Percentiles rank a stretch among this genome's conserved stretches.
These are phyloP conservation scores for Lucilia cuprina DNA, from an alignment of 1,140 invertebrate species.

Conservation along the genomic window DNA sequence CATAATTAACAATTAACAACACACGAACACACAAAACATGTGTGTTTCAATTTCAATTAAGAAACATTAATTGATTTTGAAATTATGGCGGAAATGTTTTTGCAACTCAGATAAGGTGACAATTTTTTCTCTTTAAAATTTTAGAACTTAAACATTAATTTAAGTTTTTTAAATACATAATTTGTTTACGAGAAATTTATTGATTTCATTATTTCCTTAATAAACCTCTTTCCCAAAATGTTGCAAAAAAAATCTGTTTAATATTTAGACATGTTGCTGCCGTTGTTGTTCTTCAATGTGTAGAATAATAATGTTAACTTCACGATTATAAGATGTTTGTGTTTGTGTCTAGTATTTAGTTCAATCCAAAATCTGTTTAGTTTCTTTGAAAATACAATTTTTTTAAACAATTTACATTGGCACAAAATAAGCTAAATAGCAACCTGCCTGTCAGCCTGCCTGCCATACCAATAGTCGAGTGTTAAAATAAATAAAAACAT, in stretches of 20 bases:
- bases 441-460: neutral
- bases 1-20: neutral
- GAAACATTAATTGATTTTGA: too few species aligned
- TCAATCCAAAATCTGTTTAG: neutral
- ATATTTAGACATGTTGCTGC: neutral
- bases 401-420: neutral
- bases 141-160: too few species aligned
- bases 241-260: too few species aligned
- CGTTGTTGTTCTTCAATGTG: neutral
- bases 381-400: neutral
- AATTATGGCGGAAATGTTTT: too few species aligned
- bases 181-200: too few species aligned
- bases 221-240: too few species aligned
- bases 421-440: neutral
- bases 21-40: neutral
- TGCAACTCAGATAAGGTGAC: too few species aligned
- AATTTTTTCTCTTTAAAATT: too few species aligned
- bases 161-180: too few species aligned
- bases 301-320: neutral
- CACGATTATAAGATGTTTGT: neutral
- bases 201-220: too few species aligned
- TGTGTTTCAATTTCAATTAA: neutral
- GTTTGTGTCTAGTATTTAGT: neutral
- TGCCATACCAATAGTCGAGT: neutral
- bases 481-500: neutral